phyloP scores from a whole-genome alignment of 2,797 vertebrate species.

The Coreius guichenoti region DNA sequence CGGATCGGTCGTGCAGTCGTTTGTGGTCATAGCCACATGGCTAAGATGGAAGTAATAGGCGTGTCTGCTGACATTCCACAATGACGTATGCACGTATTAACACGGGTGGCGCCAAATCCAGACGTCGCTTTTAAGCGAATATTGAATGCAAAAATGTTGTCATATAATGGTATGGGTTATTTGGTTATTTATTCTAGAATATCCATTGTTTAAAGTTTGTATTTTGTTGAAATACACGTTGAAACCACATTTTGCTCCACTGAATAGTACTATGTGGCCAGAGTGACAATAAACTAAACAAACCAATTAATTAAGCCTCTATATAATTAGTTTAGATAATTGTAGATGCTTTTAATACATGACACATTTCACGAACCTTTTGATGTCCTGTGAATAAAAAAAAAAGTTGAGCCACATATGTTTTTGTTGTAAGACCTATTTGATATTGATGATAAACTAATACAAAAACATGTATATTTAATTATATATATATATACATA shows the following conservation, averaged over 20 bases:
- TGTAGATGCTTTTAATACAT: not conserved
- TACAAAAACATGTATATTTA: too few species aligned
- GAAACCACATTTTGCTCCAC: not conserved
- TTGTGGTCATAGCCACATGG: slow-evolving; percentile 48
- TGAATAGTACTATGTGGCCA: not conserved
- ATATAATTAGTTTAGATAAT: not conserved
- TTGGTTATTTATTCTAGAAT: not conserved
- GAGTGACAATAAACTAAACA: not conserved
- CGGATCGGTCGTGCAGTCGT: not conserved
- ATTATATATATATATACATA: not conserved
- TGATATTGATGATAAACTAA: not conserved
- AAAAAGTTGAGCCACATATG: not conserved
- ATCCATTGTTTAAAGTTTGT: not conserved
- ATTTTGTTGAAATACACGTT: not conserved
- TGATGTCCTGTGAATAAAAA: not conserved
- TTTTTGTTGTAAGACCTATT: not conserved
- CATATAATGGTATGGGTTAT: not conserved
- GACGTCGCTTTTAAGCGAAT: not conserved
- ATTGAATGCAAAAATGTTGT: not conserved
- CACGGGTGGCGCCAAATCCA: slow-evolving; percentile 16
- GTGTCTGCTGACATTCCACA: slow-evolving; percentile 44
- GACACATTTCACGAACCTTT: not conserved
- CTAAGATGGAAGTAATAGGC: slow-evolving; percentile 48
- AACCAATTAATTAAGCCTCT: not conserved
- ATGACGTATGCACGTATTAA: slow-evolving; percentile 36